These are phyloP conservation scores for Diaphora mendica DNA, from an alignment of 2,888 invertebrate genomes.

Conservation along the genomic window DNA sequence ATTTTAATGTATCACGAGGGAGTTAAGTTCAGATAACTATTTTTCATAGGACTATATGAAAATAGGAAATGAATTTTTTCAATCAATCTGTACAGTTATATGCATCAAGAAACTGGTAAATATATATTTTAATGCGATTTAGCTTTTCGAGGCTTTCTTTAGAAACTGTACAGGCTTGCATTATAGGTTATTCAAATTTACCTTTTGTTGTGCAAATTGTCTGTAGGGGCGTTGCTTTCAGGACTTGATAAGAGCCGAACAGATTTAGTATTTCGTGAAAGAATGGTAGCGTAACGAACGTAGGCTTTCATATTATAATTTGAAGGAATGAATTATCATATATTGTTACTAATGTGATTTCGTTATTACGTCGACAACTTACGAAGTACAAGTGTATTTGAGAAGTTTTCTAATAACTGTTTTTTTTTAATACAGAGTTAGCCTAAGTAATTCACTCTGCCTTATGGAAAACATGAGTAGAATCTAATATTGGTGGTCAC, in stretches of 20 bases:
- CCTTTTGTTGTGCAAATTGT: conserved; percentile 64
- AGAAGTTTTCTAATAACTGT: not conserved
- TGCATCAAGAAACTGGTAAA: not conserved
- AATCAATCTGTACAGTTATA: conserved; percentile 1
- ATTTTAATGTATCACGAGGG: not conserved
- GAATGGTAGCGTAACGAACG: conserved; percentile 28
- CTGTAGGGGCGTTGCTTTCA: conserved; percentile 38
- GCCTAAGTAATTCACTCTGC: too few relatives aligned
- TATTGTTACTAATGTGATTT: conserved; percentile 25
- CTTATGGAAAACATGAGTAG: too few relatives aligned
- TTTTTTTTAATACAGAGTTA: too few relatives aligned
- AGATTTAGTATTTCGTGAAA: conserved; percentile 42
- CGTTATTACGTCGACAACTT: not conserved
- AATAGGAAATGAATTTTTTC: not conserved
- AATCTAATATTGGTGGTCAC: too few relatives aligned
- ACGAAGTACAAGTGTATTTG: not conserved
- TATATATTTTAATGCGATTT: conserved; percentile 40
- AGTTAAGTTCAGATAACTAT: not conserved
- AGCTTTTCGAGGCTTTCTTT: conserved; percentile 33
- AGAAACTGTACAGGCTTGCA: conserved; percentile 46
- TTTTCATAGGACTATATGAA: not conserved
- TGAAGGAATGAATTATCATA: conserved; percentile 23
- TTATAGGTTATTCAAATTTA: conserved; percentile 56
- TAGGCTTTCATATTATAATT: conserved; percentile 25
- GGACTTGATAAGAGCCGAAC: conserved; percentile 39